Evolutionary conservation across 2,888 invertebrate species (phyloP).

Genomic region (Eulithis testata): DNA sequence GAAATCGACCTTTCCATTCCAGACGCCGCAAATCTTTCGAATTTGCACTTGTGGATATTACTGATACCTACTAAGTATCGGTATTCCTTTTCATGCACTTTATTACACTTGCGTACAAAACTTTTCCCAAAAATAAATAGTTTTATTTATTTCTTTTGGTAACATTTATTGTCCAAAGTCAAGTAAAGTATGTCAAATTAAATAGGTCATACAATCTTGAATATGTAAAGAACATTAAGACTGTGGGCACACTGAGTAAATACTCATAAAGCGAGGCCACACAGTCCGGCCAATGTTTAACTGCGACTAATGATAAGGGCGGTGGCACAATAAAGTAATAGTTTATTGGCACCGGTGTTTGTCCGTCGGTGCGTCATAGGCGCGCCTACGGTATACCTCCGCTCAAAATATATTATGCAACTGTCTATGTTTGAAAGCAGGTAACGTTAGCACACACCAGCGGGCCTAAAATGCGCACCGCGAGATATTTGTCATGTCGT

Average conservation of each 20-base stretch:
- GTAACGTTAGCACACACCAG: neutral
- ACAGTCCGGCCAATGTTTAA: constrained; percentile 54
- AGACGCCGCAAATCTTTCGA: constrained; percentile 4
- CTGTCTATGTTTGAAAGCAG: constrained; percentile 13
- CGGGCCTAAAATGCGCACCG: no score
- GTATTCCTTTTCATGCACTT: no score
- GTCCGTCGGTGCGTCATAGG: constrained; percentile 74
- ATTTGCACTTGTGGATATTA: constrained; percentile 7
- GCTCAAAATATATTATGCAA: constrained; percentile 38
- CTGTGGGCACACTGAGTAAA: constrained; percentile 47
- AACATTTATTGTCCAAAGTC: neutral
- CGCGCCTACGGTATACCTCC: constrained; percentile 57
- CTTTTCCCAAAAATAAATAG: no score
- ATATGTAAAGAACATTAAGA: constrained; percentile 26
- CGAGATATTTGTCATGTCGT: no score
- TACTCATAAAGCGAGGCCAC: constrained; percentile 59
- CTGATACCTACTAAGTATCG: no score
- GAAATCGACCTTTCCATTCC: constrained; percentile 24
- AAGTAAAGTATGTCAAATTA: neutral
- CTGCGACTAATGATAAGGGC: constrained; percentile 68
- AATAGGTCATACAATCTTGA: neutral
- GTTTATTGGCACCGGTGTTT: constrained; percentile 74
- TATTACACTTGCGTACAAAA: no score
- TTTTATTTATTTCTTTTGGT: no score
- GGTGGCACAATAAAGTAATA: constrained; percentile 77